Base-by-base conservation (phyloP, 2,888 invertebrate genomes). In the Rhagonycha fulva region DNA sequence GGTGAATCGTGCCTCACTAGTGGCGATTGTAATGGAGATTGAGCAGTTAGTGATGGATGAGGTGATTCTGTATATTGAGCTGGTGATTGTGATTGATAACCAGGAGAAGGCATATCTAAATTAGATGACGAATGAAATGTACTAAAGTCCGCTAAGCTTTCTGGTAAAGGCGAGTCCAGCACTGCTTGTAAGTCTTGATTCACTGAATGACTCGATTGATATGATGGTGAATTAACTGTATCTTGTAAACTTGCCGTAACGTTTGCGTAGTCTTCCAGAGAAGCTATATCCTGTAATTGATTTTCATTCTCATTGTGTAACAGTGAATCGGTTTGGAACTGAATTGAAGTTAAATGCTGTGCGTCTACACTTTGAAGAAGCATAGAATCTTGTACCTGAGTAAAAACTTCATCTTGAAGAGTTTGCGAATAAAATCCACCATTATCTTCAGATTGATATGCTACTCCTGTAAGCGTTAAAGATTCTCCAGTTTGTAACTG, bases 91-190 rank as follows among this genome's bases (percentile, higher is more conserved):
- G 87, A 89, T 85, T 86, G 87, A 76, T 87, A 87, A 72, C 84
- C 83, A 4, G 88, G 88, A 9, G 88, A 87, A 62, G 91, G 90
- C 78, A 88, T 84, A 76, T 87, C 87, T 71, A 88, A 76, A 70
- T 83, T 87, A 30, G 83, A 85, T 5, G 86, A 82, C 82, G 91
- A 89, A 87, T 94, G 95, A 86, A 95, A 94, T 77, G 95, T 93
- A 83, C 94, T 94, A 87, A 96, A 95, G 87, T 96, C 95, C 23
- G 95, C 94, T 81, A 94, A 87, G 76, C 94, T 93, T 88, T 95
- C 94, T 2, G 95, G 94, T 68, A 95, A 87, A 0, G 93, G 95
- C 14, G 94, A 94, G 86, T 95, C 94, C 26, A 95, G 89, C 24
- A 95, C 92, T 1, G 94, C 94, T 85, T 94, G 94, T 11, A 95